These are phyloP conservation scores for Drosophila novamexicana DNA, from an alignment of 1,140 invertebrate genomes.

Conservation along the genomic window DNA sequence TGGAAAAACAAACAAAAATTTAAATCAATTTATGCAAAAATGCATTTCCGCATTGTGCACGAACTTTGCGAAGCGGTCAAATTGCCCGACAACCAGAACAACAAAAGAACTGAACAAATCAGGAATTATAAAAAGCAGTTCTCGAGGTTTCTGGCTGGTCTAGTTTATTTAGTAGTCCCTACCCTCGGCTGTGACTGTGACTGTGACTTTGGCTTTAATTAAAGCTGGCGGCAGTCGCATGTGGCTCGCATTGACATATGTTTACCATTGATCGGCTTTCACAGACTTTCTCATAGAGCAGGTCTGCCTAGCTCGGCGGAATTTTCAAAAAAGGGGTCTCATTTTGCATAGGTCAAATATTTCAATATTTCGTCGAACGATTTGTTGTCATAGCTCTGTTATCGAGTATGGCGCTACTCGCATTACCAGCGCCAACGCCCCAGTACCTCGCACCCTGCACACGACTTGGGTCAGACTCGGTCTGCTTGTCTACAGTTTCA, in stretches of 20 bases:
- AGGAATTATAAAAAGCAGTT: not conserved
- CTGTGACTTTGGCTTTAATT: slow-evolving; percentile 44
- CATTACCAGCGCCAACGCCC: slow-evolving; percentile 19
- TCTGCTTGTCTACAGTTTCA: slow-evolving; percentile 41
- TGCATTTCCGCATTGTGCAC: slow-evolving; percentile 18
- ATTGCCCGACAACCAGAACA: slow-evolving; percentile 31
- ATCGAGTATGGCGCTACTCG: slow-evolving; percentile 31
- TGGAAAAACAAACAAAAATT: slow-evolving; percentile 12
- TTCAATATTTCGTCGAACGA: slow-evolving; percentile 25
- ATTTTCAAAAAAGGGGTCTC: slow-evolving; percentile 10
- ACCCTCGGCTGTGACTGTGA: slow-evolving; percentile 25
- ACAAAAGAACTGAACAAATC: not conserved
- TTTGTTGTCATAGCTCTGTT: slow-evolving; percentile 44
- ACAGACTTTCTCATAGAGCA: slow-evolving; percentile 33
- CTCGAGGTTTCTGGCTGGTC: slow-evolving; percentile 9
- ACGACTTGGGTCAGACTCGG: slow-evolving; percentile 13
- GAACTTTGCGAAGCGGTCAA: slow-evolving; percentile 34
- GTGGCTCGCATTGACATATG: slow-evolving; percentile 22
- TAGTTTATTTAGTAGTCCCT: slow-evolving; percentile 8
- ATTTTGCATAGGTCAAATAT: slow-evolving; percentile 51
- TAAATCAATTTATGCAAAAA: slow-evolving; percentile 25
- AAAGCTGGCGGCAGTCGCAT: not conserved
- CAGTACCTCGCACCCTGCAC: not conserved
- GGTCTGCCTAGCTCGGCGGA: slow-evolving; percentile 27
- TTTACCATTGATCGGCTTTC: slow-evolving; percentile 23